phyloP scores from a whole-genome alignment of 2,797 vertebrate genomes.

The Sarcophilus harrisii region DNA sequence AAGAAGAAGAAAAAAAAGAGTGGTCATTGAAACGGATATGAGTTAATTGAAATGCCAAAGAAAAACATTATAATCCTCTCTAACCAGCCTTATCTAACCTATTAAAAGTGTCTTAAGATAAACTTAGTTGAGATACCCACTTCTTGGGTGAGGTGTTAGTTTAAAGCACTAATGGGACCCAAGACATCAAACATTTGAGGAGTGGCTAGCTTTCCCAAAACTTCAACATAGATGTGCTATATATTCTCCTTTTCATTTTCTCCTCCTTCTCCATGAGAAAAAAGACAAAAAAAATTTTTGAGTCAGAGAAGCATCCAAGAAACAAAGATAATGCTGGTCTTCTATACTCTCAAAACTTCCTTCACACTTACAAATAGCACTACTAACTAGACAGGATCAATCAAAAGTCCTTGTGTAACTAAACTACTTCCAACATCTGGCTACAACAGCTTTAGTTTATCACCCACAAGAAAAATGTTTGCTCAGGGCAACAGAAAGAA shows the following conservation, averaged over 20 bases:
- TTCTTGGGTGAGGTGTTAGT: conserved; percentile 54
- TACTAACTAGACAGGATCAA: background rate
- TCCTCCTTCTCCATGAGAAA: background rate
- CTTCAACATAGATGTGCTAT: background rate
- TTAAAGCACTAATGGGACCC: background rate
- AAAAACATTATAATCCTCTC: conserved; percentile 58
- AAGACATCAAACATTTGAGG: background rate
- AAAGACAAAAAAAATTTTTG: background rate
- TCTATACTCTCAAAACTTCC: background rate
- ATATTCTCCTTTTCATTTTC: background rate
- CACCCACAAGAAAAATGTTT: background rate
- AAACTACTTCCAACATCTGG: background rate
- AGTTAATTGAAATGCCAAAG: conserved; percentile 81
- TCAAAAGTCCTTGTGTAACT: background rate
- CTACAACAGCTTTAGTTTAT: background rate
- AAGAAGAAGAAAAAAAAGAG: conserved; percentile 26
- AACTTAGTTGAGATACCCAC: conserved; percentile 30
- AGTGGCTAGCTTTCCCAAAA: conserved; percentile 43
- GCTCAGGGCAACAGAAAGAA: conserved; percentile 18
- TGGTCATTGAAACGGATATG: conserved; percentile 82
- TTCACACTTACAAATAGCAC: background rate
- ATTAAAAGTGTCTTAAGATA: conserved; percentile 64
- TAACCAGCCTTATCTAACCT: conserved; percentile 75
- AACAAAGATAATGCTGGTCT: conserved; percentile 47
- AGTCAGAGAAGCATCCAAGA: background rate